Evolutionary conservation across 2,113 vertebrate genomes (phyloP), one percentile per base, ranked within the genome.

Genomic region (Tragelaphus strepsiceros): DNA sequence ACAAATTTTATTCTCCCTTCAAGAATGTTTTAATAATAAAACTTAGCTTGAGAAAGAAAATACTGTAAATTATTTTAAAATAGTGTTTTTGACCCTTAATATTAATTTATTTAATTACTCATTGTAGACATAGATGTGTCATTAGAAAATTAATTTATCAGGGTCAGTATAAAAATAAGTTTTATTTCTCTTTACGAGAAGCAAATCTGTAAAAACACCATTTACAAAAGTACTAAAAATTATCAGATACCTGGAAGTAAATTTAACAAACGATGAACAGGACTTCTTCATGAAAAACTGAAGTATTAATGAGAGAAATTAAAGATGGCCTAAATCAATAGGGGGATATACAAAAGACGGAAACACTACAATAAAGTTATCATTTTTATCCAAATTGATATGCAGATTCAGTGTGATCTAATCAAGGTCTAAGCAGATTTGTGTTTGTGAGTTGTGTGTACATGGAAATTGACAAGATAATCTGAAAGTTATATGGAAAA

Each of bases 21-120:
- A 78, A 84, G 49, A 93, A 88, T 91, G 64, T 91, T 90, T 62
- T 94, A 96, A 58, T 87, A 93, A 62, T 91, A 88, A 61, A 83
- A 77, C 43, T 87, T 39, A 88, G 35, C 39, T 88, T 62, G 78
- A 88, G 53, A 30, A 32, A 95, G 74, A 77, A 96, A 88, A 54
- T 88, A 84, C n/a, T 83, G 58, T 67, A 67, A 91, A 46, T 88
- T 53, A 81, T 46, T 95, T 90, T 35, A 91, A 94, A 71, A 39
- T 91, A 90, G 19, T 90, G 74, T 77, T 87, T 39, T 83, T 83
- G n/a, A 8, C 3, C 14, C 24, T 88, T 92, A 94, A 58, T 91
- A 7, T 58, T 93, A 81, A 26, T 77, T 46, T 96, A 71, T 96
- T 46, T 14, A 82, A 58, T 49, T 96, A 80, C 6, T 84, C 39